These are phyloP conservation scores for Slavum lentiscoides DNA, from an alignment of 2,888 invertebrate species.

Conservation along the genomic window DNA sequence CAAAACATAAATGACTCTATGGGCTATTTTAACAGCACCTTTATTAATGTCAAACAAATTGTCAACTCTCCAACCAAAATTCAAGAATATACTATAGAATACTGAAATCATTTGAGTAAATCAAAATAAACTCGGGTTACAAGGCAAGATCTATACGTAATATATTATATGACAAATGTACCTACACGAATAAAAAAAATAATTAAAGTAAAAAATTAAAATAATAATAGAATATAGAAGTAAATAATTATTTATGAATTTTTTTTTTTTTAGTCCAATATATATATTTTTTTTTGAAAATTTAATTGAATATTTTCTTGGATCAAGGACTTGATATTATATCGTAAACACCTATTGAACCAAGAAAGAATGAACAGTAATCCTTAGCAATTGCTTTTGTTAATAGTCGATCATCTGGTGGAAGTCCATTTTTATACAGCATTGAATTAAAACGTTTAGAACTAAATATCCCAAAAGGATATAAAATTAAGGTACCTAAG, in stretches of 20 bases:
- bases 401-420: constrained; percentile 62
- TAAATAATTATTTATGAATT: too few relatives aligned
- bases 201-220: not conserved
- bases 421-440: constrained; percentile 59
- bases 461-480: constrained; percentile 59
- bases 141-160: constrained; percentile 62
- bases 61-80: constrained; percentile 64
- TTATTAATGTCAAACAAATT: constrained; percentile 71
- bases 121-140: constrained; percentile 69
- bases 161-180: not conserved
- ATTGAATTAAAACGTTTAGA: constrained; percentile 59
- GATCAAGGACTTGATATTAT: constrained; percentile 62
- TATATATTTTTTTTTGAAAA: too few relatives aligned
- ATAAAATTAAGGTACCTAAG: constrained; percentile 60
- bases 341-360: constrained; percentile 64
- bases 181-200: not conserved
- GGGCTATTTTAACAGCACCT: constrained; percentile 72
- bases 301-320: constrained; percentile 47
- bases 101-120: constrained; percentile 67
- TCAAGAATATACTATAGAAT: constrained; percentile 67
- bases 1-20: constrained; percentile 71
- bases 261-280: too few relatives aligned
- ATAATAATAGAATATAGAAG: not conserved
- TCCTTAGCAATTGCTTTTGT: constrained; percentile 67
- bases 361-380: constrained; percentile 61